Base-by-base conservation (phyloP, 1,140 invertebrate genomes). In the Bicyclus anynana region DNA sequence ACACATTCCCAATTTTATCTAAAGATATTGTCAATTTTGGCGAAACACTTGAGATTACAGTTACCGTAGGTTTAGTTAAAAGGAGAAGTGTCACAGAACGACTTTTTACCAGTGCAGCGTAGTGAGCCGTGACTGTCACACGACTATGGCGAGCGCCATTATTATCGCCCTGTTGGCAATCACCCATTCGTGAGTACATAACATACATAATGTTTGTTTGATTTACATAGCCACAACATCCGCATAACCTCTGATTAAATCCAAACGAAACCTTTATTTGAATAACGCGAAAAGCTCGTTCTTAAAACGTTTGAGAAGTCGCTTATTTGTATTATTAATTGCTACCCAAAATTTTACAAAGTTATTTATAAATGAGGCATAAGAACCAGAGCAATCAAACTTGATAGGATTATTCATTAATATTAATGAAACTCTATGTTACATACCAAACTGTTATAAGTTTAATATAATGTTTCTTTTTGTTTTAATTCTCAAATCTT, bases 171-270 rank as follows among this genome's bases (percentile, higher is more conserved):
- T 83, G 17, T 58, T 84, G 48, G 77, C 77, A 38, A 38, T 84
- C 5, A 60, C 66, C 61, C 72, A 77, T 18, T 67, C 61, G 83
- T 86, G 62, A 86, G 83, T 84, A 68, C 46, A 38, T 21, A n/a
- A n/a, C n/a, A n/a, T n/a, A n/a, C n/a, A n/a, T 1, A 5, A 17
- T 17, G 21, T 23, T 65, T 65, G 50, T 68, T 65, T 65, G 38
- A 57, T 27, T 12, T 20, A 47, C 27, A 56, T 27, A 38, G 35
- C n/a, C 50, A 53, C 27, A 65, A 55, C 52, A 40, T 53, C 10
- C 20, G 9, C 7, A 44, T 20, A 14, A 2, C 1, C 5, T 14
- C 16, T 5, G 5, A 16, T 40, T 16, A 16, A 16, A 16, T 5
- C 37, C 37, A 14, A 40, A 7, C 17, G 5, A n/a, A n/a, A n/a